These are phyloP conservation scores for Tenthredo amoena DNA, from an alignment of 2,888 invertebrate genomes.

Conservation along the genomic window DNA sequence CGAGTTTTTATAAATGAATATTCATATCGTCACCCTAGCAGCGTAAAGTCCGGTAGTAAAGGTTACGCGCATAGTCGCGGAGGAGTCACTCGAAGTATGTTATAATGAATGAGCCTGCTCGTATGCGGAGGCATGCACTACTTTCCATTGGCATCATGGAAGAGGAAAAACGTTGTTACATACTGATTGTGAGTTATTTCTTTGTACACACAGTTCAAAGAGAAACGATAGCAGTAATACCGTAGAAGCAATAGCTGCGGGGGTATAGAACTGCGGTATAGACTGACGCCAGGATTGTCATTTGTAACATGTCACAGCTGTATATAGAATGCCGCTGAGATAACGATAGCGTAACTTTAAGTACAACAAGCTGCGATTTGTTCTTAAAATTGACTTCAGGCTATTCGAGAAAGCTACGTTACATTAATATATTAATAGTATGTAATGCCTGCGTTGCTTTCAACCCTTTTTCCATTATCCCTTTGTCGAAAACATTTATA, in stretches of 20 bases:
- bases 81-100: slow-evolving; percentile 64
- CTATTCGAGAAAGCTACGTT: not conserved
- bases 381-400: not conserved
- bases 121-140: slow-evolving; percentile 62
- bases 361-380: not conserved
- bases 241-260: no score
- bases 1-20: not conserved
- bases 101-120: slow-evolving; percentile 68
- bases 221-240: not conserved
- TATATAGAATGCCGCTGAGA: not conserved
- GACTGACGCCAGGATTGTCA: slow-evolving; percentile 33
- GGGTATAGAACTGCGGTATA: not conserved
- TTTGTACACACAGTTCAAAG: not conserved
- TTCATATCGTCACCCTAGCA: slow-evolving; percentile 37
- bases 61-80: not conserved
- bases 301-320: slow-evolving; percentile 30
- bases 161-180: slow-evolving; percentile 4
- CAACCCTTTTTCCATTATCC: slow-evolving; percentile 9
- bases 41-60: slow-evolving; percentile 2
- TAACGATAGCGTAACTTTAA: slow-evolving; percentile 23
- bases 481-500: not conserved
- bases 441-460: not conserved
- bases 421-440: not conserved
- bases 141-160: not conserved
- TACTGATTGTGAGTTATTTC: slow-evolving; percentile 41